phyloP scores from a whole-genome alignment of 2,888 invertebrate species.

The Patella depressa region DNA sequence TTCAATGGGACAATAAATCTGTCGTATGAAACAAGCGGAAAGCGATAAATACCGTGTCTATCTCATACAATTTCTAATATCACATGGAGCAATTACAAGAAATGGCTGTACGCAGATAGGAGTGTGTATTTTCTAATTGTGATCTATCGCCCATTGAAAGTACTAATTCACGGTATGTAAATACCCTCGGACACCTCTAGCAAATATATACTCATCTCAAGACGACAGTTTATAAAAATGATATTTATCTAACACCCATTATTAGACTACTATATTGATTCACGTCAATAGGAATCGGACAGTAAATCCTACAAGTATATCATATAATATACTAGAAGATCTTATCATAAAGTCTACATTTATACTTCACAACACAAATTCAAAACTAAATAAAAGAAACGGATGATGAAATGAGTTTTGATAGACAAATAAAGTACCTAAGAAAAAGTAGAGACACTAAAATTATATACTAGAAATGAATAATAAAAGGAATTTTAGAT shows the following conservation, averaged over 20 bases:
- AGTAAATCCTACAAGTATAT: not conserved
- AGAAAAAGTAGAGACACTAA: too few species aligned
- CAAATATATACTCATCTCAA: too few species aligned
- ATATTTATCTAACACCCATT: slow-evolving; percentile 4
- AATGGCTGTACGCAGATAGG: not conserved
- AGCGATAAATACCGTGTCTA: not conserved
- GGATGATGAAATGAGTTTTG: too few species aligned
- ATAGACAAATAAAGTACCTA: too few species aligned
- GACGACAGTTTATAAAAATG: not conserved
- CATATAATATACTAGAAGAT: too few species aligned
- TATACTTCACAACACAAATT: too few species aligned
- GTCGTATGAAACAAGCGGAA: not conserved
- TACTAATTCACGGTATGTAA: too few species aligned
- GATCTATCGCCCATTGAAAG: slow-evolving; percentile 4
- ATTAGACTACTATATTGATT: not conserved
- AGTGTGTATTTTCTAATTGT: slow-evolving; percentile 2
- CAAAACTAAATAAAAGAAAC: too few species aligned
- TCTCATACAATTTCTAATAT: not conserved
- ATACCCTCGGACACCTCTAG: too few species aligned
- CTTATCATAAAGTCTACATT: too few species aligned
- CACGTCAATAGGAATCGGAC: not conserved
- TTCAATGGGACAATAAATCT: slow-evolving; percentile 4
- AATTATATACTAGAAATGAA: too few species aligned
- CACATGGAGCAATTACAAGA: not conserved
- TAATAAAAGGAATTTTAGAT: too few species aligned